Percentiles rank a stretch among this genome's conserved stretches.
Conservation (phyloP, 1,140 invertebrate genomes). For the Drosophila repleta region DNA sequence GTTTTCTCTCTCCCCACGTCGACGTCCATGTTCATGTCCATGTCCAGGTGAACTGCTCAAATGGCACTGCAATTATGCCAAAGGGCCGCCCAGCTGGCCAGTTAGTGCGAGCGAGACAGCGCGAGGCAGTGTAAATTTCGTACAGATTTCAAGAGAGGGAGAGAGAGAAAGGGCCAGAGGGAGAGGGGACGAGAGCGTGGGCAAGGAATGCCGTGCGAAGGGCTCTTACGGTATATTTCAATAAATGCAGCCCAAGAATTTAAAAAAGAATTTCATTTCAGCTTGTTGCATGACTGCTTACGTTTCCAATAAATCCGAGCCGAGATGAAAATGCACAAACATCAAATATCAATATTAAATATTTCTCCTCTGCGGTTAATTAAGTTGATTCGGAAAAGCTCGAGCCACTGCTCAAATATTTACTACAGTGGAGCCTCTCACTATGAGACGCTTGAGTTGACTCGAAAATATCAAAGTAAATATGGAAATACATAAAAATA, state of each 20-base stretch:
- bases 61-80: slow-evolving; percentile 51
- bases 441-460: no score
- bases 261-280: slow-evolving; percentile 25
- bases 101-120: slow-evolving; percentile 6
- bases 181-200: not conserved
- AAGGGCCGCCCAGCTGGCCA: slow-evolving; percentile 14
- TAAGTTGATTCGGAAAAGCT: not conserved
- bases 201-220: slow-evolving; percentile 4
- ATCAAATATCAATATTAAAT: no score
- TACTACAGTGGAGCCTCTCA: no score
- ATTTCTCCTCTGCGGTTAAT: not conserved
- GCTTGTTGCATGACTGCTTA: slow-evolving; percentile 6
- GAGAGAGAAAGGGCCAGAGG: not conserved
- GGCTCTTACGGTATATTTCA: not conserved
- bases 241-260: slow-evolving; percentile 12
- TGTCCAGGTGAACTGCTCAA: slow-evolving; percentile 50
- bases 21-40: slow-evolving; percentile 15
- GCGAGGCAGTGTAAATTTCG: not conserved
- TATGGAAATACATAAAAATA: no score
- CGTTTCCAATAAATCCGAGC: slow-evolving; percentile 4
- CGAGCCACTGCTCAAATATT: no score
- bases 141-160: not conserved
- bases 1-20: slow-evolving; percentile 14
- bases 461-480: no score
- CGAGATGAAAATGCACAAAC: not conserved